Evolutionary conservation across 2,113 vertebrate species (phyloP), one percentile per base, ranked within the genome.

Genomic region (Oncorhynchus tshawytscha): DNA sequence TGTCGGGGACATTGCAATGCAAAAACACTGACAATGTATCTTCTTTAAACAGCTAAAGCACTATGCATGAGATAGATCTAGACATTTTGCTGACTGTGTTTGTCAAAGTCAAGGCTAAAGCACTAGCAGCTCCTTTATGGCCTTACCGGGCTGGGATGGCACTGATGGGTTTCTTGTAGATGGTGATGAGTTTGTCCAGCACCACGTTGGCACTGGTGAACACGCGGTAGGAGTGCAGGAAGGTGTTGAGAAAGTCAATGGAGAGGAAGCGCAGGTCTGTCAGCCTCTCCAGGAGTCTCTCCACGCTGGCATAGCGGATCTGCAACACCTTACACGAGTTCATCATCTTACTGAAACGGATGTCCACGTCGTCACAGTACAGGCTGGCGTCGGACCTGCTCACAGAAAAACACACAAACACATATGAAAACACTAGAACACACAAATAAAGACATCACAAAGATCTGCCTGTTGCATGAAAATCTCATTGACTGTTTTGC

Each of bases 291-390:
- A 99, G 86, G 76, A 99, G 90, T 2, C 97, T 93, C 24, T 96
- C 97, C 88, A 99, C 97, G 0, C 96, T 99, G 70, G 97, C 97
- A 1, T 98, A 99, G 80, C 97, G 97, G 88, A 99, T 98, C 95
- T 99, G 97, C 85, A 99, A 94, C 83, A 99, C 97, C 89, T 99
- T 99, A 93, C 97, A 99, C 54, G 97, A 98, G 91, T 99, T 99
- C 97, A 99, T 97, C 93, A 97, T 99, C 90, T 98, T 99, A 90
- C 97, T 99, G 94, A 99, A 99, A 90, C 97, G 95, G 74, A 99
- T 99, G 93, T 99, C 97, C 12, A 98, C 96, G 1, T 99, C 97
- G 15, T 99, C 97, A 18, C 97, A 99, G 89, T 99, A 99, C 83
- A 99, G 87, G 89, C 96, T 98, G 86, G 95, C 92, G 64, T 99